phyloP scores from a whole-genome alignment of 2,797 vertebrate species.

The Bovichtus diacanthus region DNA sequence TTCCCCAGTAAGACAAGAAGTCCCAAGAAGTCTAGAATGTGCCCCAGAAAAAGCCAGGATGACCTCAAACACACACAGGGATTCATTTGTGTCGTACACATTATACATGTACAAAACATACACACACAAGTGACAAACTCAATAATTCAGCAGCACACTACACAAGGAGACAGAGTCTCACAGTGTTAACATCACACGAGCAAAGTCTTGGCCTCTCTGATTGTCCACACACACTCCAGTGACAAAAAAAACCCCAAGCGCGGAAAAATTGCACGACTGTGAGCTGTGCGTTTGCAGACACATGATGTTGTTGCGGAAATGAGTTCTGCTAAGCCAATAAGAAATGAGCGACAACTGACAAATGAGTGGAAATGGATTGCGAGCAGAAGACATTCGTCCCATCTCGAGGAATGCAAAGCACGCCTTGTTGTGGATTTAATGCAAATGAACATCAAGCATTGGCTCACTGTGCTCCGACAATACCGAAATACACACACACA shows the following conservation, averaged over 20 bases:
- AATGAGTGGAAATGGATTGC: conserved; percentile 14
- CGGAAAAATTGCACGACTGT: conserved; percentile 12
- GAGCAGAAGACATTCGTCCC: background rate
- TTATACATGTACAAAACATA: conserved; percentile 21
- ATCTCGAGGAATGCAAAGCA: conserved; percentile 14
- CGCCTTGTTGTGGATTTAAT: conserved; percentile 45
- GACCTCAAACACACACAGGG: conserved; percentile 16
- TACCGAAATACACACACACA: background rate
- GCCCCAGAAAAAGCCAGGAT: background rate
- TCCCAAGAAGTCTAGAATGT: background rate
- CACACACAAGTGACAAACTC: conserved; percentile 63
- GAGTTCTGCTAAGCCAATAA: conserved; percentile 17
- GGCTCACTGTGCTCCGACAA: background rate
- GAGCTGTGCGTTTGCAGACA: conserved; percentile 31
- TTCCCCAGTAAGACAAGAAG: background rate
- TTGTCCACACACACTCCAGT: conserved; percentile 47
- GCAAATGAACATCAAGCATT: conserved; percentile 40
- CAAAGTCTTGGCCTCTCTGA: conserved; percentile 57
- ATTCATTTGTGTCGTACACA: conserved; percentile 15
- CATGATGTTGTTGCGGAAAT: conserved; percentile 40
- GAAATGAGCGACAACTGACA: conserved; percentile 26
- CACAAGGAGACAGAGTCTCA: conserved; percentile 71
- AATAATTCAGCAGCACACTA: conserved; percentile 63
- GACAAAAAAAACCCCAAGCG: conserved; percentile 39
- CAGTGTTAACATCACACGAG: conserved; percentile 68